Base-by-base conservation (phyloP, 1,140 invertebrate genomes). In the Plutomurus gul region DNA sequence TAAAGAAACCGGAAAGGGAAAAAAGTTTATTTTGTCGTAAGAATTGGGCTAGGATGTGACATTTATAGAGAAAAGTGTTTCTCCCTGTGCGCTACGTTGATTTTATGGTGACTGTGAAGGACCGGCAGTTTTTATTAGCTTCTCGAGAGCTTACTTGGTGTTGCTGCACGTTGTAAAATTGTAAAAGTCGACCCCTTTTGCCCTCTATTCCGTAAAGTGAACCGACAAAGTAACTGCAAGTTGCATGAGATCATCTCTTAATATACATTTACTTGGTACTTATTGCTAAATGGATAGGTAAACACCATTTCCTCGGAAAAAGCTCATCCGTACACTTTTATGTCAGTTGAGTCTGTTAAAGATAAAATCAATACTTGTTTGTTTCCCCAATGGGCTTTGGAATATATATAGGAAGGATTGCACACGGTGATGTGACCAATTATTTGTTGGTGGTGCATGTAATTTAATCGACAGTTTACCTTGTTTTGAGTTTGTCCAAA, bases 51-150 rank as follows among this genome's bases (percentile, higher is more conserved):
- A 65, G 56, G 56, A 65, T 27, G 56, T n/a, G 56, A 65, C 56
- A 33, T 65, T 65, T 65, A 65, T 65, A 65, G 36, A 43, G 22
- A 16, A 40, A 37, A 72, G 36, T 40, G 39, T 40, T 72, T 27
- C 70, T 72, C 39, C 22, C 22, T 72, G 70, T 43, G 39, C 70
- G 70, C 70, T 72, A 72, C 70, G 40, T 72, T 72, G 70, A 72
- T 72, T 72, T 72, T 72, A 72, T 72, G 70, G 70, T 72, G 70
- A 72, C 70, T 72, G 70, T 40, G 36, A 72, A 72, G 36, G 70
- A 72, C 39, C 33, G 16, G 10, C 1, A 33, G 30, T 27, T 65
- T 65, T 33, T 36, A 33, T 65, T 13, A 25, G n/a, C 27, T 27
- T 65, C 25, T 33, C 16, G 16, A 33, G 10, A n/a, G 30, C 20